A percentile compares a stretch with the other conserved stretches of the same genome.
These are phyloP conservation scores for Rapana venosa DNA, from an alignment of 2,888 invertebrate genomes.

Conservation along the genomic window DNA sequence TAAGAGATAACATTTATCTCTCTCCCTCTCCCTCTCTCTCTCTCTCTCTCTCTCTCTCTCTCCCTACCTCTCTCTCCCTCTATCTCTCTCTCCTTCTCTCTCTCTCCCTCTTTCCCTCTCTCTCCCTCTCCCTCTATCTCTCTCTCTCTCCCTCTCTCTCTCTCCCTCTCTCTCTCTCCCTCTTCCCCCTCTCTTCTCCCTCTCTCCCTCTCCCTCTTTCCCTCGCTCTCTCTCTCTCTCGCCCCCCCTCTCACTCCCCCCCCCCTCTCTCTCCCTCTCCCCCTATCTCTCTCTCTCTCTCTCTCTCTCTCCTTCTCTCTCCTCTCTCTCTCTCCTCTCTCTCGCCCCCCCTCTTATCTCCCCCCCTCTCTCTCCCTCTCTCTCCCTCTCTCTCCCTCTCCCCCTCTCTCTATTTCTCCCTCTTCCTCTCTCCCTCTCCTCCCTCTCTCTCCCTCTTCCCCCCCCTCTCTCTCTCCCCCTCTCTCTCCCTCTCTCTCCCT, in stretches of 20 bases:
- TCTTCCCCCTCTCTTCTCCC: not conserved
- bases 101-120: conserved; percentile 3
- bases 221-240: not conserved
- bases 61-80: too few species aligned
- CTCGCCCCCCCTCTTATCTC: not conserved
- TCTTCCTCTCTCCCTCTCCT: not conserved
- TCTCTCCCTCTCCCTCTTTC: not conserved
- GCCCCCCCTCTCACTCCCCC: not conserved
- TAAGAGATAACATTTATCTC: not conserved
- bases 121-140: not conserved
- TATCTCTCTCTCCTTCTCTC: too few species aligned
- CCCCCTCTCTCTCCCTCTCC: not conserved
- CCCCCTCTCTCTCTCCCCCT: conserved; percentile 6
- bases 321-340: not conserved
- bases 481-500: conserved; percentile 35
- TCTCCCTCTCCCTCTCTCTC: not conserved
- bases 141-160: not conserved
- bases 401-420: not conserved
- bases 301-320: not conserved
- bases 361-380: not conserved
- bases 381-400: not conserved
- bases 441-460: not conserved
- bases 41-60: conserved; percentile 27
- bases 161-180: conserved; percentile 12
- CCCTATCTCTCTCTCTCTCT: not conserved